Conservation (phyloP, 2,888 invertebrate genomes). For the Pristionchus japonicus region DNA sequence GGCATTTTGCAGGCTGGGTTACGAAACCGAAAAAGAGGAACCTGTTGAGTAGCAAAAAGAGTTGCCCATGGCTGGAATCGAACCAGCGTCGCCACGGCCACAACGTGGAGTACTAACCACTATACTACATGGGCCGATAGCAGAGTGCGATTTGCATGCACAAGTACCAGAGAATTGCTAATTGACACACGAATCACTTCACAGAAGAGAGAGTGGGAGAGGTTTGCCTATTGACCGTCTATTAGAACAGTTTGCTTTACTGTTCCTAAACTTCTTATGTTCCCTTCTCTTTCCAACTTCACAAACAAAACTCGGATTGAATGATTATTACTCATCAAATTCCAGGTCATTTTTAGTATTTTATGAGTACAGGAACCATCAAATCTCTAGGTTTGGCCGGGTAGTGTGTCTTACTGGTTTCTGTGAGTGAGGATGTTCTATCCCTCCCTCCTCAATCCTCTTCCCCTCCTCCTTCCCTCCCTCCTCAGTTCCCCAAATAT, state of each 20-base stretch:
- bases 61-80: conserved; percentile 56
- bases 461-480: neutral
- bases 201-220: neutral
- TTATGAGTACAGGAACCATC: neutral
- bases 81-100: conserved; percentile 68
- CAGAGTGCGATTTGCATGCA: neutral
- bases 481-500: neutral
- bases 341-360: too few species aligned
- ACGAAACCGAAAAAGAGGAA: too few species aligned
- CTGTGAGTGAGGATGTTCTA: neutral
- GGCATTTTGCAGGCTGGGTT: too few species aligned
- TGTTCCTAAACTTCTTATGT: neutral
- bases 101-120: conserved; percentile 71
- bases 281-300: neutral
- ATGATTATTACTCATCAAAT: too few species aligned
- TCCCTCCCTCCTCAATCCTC: neutral
- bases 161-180: neutral
- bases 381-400: neutral
- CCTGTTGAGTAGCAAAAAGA: neutral
- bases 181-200: neutral
- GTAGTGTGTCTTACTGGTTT: neutral
- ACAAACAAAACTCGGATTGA: too few species aligned
- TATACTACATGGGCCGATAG: conserved; percentile 57
- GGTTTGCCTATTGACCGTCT: neutral
- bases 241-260: neutral